Evolutionary conservation across 23 tunicate genomes (phyloP), one percentile per base, ranked within the genome.

Genomic region (Pegea sp.): DNA sequence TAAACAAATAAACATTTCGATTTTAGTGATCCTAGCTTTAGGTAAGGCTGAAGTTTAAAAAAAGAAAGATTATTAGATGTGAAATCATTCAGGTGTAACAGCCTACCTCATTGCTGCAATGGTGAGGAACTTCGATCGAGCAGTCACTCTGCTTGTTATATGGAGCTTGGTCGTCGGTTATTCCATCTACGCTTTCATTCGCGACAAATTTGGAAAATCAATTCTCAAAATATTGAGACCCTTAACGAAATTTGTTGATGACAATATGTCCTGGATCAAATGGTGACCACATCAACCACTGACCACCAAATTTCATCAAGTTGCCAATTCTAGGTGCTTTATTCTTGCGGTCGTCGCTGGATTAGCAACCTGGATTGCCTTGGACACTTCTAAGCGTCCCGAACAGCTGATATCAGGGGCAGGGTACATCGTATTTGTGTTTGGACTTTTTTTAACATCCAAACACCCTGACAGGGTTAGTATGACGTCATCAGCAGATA

Each of bases 331-430:
- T 54, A 84, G 95, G 95, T 42, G 63, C 2, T 73, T 73, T 44
- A 48, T 74, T 43, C 62, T 50, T 4, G 21, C 27, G 18, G 57
- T 72, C 5, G 56, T 84, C 19, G 81, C 71, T 29, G 75, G 80
- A 0, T 34, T 73, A 32, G 95, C 69, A 8, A 52, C 52, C 4
- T 84, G 80, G 81, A 84, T 84, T 38, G 95, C 70, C 11, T 33
- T 84, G 50, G 95, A 84, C 56, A 73, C 80, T 0, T 62, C 84
- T 0, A 73, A 84, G 44, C 33, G 76, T 29, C 95, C 95, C 6
- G 54, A 73, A 8, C 95, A 84, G 46, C 67, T 84, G 28, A 52
- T 84, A 30, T 84, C 95, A 8, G 70, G 80, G 1, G 81, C 58
- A 34, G 95, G 95, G 34, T 84, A 84, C 33, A 25, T 84, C 44